Percentiles rank a stretch among this genome's conserved stretches.
These are phyloP conservation scores for Acronicta alni DNA, from an alignment of 2,888 invertebrate genomes.

Conservation along the genomic window DNA sequence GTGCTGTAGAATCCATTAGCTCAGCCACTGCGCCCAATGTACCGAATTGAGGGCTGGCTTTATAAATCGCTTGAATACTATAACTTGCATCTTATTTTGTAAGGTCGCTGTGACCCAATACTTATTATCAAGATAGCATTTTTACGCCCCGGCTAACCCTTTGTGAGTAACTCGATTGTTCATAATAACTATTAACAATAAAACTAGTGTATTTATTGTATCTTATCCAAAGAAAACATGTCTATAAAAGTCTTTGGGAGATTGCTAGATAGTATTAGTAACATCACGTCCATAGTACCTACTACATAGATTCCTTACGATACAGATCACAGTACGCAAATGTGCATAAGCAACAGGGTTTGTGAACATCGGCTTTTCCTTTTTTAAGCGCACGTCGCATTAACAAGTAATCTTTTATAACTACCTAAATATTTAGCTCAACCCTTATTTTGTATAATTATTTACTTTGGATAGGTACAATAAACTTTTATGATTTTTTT, in stretches of 20 bases:
- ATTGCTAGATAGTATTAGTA: slow-evolving; percentile 23
- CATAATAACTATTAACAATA: slow-evolving; percentile 22
- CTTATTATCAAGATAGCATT: slow-evolving; percentile 68
- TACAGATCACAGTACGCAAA: too few relatives aligned
- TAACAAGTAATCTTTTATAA: too few relatives aligned
- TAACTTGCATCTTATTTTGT: slow-evolving; percentile 62
- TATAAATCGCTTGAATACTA: slow-evolving; percentile 38
- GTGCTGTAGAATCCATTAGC: too few relatives aligned
- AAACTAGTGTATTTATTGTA: slow-evolving; percentile 13
- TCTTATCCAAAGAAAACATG: slow-evolving; percentile 39
- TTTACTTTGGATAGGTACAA: too few relatives aligned
- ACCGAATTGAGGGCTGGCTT: background rate
- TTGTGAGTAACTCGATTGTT: slow-evolving; percentile 25
- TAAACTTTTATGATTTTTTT: too few relatives aligned
- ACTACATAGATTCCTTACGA: background rate
- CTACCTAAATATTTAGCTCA: too few relatives aligned
- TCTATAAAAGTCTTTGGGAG: slow-evolving; percentile 21
- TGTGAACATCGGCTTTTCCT: too few relatives aligned
- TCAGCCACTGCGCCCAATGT: too few relatives aligned
- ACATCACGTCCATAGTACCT: background rate
- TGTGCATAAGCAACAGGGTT: too few relatives aligned
- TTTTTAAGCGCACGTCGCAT: too few relatives aligned
- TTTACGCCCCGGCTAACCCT: slow-evolving; percentile 42
- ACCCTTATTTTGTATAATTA: too few relatives aligned
- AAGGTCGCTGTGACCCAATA: slow-evolving; percentile 63